Evolutionary conservation across 2,888 invertebrate genomes (phyloP).

Genomic region (Agrotis ipsilon): DNA sequence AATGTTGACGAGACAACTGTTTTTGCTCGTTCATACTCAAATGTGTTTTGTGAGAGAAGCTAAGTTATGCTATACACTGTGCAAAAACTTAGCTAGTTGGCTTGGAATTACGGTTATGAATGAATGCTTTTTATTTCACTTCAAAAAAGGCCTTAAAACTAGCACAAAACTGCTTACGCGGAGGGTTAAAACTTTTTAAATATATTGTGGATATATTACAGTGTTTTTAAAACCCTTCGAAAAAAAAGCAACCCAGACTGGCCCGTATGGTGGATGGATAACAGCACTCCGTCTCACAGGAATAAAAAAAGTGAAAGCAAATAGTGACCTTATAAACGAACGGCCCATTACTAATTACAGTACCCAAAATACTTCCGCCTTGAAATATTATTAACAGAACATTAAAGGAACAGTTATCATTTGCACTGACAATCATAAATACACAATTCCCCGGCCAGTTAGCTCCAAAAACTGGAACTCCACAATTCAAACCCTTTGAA

Average conservation of each 20-base stretch:
- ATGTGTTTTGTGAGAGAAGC: conserved; percentile 33
- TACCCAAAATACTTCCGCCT: not conserved
- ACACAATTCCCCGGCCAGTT: conserved; percentile 28
- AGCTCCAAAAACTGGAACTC: conserved; percentile 32
- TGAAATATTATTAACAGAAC: conserved; percentile 8
- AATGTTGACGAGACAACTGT: conserved; percentile 67
- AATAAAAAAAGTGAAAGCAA: not conserved
- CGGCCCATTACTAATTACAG: not conserved
- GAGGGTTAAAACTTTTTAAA: not conserved
- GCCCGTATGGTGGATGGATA: too few species aligned
- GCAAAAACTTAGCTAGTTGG: not conserved
- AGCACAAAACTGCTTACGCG: too few species aligned
- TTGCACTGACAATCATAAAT: conserved; percentile 33
- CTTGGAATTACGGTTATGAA: not conserved
- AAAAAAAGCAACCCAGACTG: too few species aligned
- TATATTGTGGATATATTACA: not conserved
- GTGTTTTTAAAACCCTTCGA: too few species aligned
- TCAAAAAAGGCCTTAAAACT: too few species aligned
- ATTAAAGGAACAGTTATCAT: conserved; percentile 20
- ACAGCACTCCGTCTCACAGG: too few species aligned
- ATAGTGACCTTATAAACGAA: not conserved
- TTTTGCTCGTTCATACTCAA: conserved; percentile 60
- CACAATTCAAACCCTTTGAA: conserved; percentile 50
- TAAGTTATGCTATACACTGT: not conserved
- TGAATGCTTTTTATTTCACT: too few species aligned